Conservation (phyloP, 2,113 vertebrate species). For the Macquaria australasica region DNA sequence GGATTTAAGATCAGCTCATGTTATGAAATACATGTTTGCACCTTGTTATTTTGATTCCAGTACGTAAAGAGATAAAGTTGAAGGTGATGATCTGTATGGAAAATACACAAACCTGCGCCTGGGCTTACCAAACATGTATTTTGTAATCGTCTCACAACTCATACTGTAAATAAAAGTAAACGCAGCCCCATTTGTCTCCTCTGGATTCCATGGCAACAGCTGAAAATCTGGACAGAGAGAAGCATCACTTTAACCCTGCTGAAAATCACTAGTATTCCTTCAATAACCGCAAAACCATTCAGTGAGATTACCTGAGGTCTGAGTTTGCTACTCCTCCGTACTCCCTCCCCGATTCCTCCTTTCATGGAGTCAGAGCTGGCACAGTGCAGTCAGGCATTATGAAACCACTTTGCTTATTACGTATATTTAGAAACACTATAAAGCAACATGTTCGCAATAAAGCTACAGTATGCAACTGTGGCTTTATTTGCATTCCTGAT, state of each 20-base stretch:
- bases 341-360: slow-evolving; percentile 7
- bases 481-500: slow-evolving; percentile 40
- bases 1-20: background rate
- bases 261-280: slow-evolving; percentile 62
- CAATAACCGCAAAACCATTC: slow-evolving; percentile 54
- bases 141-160: slow-evolving; percentile 45
- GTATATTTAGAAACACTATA: slow-evolving; percentile 52
- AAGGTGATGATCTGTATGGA: background rate
- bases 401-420: slow-evolving; percentile 46
- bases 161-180: slow-evolving; percentile 46
- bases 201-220: slow-evolving; percentile 74
- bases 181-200: slow-evolving; percentile 59
- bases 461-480: slow-evolving; percentile 12
- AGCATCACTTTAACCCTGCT: slow-evolving; percentile 62
- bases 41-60: background rate
- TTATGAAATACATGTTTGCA: background rate
- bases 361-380: slow-evolving; percentile 32
- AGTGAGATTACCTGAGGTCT: slow-evolving; percentile 54
- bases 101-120: slow-evolving; percentile 10
- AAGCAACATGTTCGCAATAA: slow-evolving; percentile 16
- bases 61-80: background rate
- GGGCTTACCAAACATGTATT: slow-evolving; percentile 29
- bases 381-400: slow-evolving; percentile 18
- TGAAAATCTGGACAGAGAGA: slow-evolving; percentile 58
- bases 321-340: slow-evolving; percentile 49